Conservation (phyloP, 2,113 vertebrate genomes). For the Hassar affinis region DNA sequence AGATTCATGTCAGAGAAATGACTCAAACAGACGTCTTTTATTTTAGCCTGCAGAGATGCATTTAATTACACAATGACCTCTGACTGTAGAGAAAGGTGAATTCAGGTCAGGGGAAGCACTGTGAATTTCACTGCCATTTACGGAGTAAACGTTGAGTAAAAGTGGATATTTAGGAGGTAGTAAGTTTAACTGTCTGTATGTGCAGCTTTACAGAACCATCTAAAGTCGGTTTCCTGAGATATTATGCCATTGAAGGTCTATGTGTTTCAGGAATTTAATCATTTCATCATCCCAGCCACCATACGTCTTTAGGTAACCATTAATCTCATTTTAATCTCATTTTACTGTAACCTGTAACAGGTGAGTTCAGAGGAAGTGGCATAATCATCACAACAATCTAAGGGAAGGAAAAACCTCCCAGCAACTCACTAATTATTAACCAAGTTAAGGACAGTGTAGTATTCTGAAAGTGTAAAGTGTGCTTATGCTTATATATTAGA, state of each 20-base stretch:
- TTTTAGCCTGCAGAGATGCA: neutral
- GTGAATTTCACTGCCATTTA: neutral
- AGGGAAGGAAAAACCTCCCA: neutral
- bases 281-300: neutral
- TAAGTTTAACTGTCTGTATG: neutral
- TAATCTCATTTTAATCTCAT: neutral
- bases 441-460: conserved; percentile 37
- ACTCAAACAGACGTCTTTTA: neutral
- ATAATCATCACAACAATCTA: neutral
- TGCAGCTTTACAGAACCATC: neutral
- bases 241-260: neutral
- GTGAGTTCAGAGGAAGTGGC: neutral
- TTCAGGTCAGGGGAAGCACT: neutral
- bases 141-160: neutral
- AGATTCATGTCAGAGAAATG: neutral
- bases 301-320: neutral
- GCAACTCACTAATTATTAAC: conserved; percentile 33
- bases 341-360: neutral
- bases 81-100: neutral
- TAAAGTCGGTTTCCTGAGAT: neutral
- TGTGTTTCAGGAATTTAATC: conserved; percentile 7
- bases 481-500: no score
- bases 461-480: neutral
- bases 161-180: neutral
- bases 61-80: neutral